Base-by-base conservation (phyloP, 2,888 invertebrate genomes). In the Parasteatoda lunata region DNA sequence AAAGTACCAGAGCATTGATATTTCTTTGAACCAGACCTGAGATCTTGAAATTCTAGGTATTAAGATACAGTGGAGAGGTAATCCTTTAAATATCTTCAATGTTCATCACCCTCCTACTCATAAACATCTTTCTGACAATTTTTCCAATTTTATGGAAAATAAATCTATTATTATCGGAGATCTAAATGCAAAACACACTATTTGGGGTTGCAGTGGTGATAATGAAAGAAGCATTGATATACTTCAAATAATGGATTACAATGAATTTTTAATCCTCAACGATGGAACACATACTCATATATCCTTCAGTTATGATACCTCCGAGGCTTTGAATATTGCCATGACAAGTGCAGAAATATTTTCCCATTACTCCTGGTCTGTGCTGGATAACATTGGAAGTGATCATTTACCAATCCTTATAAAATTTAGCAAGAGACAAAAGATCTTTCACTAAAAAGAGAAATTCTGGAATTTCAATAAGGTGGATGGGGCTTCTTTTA, bases 121-220 rank as follows among this genome's bases (percentile, higher is more conserved):
- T 11, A 77, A 68, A 6, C 8, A 77, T 3, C 0, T 77, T 4
- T 49, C 68, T 3, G 51, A 0, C 0, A 15, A 0, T 30, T 52
- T 77, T 3, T 13, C 68, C 4, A 68, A 45, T 69, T 9, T 68
- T 69, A 30, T 77, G 68, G 52, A 51, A 30, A 68, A 77, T 45
- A 51, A 5, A 30, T 4, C 77, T 1, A n/a, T 68, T 7, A 3
- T 77, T 1, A 8, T 77, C 0, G 52, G 69, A 0, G 77, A 77
- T 45, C 68, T 77, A 8, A 77, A 77, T 68, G 77, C 75, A 2
- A 75, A 75, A 75, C 64, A 64, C 54, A 4, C 9, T 3, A 48
- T 3, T 5, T 75, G 75, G 45, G 75, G 75, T 2, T 64, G 64
- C 30, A 54, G 54, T 7, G 3, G 75, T 4, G 54, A 64, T n/a